A percentile compares a stretch with the other conserved stretches of the same genome.
phyloP scores from a whole-genome alignment of 2,113 vertebrate species.

The Coracopsis vasa region DNA sequence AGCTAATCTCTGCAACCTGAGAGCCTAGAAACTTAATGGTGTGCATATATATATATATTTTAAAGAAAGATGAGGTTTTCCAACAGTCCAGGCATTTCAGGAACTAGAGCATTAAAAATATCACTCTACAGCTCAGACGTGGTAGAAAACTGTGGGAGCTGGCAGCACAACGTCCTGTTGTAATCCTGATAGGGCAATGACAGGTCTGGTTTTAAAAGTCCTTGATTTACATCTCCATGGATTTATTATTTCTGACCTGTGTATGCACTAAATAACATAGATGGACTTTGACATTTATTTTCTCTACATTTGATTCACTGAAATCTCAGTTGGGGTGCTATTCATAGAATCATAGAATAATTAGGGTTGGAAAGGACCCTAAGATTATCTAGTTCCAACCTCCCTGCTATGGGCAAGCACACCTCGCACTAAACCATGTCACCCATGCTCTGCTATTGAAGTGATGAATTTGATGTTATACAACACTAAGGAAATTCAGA shows the following conservation, averaged over 20 bases:
- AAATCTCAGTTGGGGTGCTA: not conserved
- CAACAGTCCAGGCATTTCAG: not conserved
- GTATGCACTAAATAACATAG: not conserved
- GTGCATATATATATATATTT: rapidly evolving
- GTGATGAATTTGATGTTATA: not conserved
- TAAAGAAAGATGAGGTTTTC: not conserved
- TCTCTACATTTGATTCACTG: not conserved
- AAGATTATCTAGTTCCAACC: not conserved
- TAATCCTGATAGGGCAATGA: not conserved
- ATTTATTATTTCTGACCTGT: not conserved
- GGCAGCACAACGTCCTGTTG: not conserved
- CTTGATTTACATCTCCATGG: not conserved
- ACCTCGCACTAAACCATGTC: not conserved
- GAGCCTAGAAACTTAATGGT: not conserved
- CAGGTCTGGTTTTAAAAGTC: not conserved
- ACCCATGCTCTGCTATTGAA: not conserved
- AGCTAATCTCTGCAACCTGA: not conserved
- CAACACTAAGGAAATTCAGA: not conserved
- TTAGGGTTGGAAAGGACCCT: not conserved
- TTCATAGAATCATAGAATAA: not conserved
- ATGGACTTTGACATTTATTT: not conserved
- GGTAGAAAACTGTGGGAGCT: not conserved
- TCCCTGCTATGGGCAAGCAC: not conserved
- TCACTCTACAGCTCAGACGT: not conserved
- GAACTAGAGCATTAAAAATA: not conserved